These are phyloP conservation scores for Ranitomeya imitator DNA, from an alignment of 2,113 vertebrate genomes.

Conservation along the genomic window DNA sequence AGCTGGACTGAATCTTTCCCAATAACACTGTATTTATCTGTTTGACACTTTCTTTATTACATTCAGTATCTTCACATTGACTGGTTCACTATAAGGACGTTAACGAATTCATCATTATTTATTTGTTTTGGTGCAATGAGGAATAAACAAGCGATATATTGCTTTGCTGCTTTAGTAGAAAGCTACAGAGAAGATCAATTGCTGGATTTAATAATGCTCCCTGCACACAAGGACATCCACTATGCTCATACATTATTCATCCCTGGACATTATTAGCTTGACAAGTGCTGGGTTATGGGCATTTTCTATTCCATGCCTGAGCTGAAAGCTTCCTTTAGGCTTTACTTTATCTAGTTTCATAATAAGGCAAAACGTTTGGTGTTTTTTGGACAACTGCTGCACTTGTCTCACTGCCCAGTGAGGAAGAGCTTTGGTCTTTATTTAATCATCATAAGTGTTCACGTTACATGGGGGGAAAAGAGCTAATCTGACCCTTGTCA, in stretches of 20 bases:
- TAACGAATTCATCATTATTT: not conserved
- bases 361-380: not conserved
- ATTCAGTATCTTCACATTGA: not conserved
- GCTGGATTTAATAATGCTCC: not conserved
- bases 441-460: too few species aligned
- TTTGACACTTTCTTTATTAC: too few species aligned
- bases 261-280: not conserved
- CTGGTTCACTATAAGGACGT: not conserved
- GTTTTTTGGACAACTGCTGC: not conserved
- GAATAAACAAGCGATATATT: not conserved
- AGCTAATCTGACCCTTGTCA: too few species aligned
- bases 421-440: too few species aligned
- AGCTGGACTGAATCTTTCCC: too few species aligned
- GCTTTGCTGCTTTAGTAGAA: not conserved
- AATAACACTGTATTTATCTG: too few species aligned
- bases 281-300: not conserved
- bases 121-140: not conserved
- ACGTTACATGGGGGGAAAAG: too few species aligned
- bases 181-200: not conserved
- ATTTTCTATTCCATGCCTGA: not conserved
- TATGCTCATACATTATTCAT: not conserved
- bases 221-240: not conserved
- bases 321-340: not conserved
- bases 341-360: not conserved
- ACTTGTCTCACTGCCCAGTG: not conserved